Evolutionary conservation across 2,113 vertebrate genomes (phyloP).

Genomic region (Anhinga rufa): DNA sequence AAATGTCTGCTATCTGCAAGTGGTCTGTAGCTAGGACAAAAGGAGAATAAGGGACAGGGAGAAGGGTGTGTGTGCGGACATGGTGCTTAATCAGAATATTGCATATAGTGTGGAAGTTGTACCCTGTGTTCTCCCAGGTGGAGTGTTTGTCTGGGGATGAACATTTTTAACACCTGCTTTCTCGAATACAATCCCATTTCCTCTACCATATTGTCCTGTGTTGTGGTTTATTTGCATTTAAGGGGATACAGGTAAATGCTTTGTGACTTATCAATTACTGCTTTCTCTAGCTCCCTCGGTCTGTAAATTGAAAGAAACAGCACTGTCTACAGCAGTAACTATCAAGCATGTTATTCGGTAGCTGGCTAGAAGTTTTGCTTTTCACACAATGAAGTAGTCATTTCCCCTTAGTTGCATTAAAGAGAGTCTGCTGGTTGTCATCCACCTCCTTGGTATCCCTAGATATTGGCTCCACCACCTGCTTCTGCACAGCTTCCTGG

Average conservation of each 20-base stretch:
- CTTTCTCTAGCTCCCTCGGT: background rate
- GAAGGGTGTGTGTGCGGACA: background rate
- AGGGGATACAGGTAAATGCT: background rate
- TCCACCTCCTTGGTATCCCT: background rate
- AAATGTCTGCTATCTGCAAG: background rate
- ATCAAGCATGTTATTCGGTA: background rate
- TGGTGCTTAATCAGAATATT: background rate
- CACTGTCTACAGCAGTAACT: background rate
- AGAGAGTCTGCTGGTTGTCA: background rate
- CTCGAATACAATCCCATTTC: background rate
- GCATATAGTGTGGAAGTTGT: background rate
- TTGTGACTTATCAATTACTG: background rate
- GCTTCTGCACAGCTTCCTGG: background rate
- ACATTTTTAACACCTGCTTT: background rate
- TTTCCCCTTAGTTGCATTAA: background rate
- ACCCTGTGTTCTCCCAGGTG: background rate
- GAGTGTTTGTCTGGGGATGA: background rate
- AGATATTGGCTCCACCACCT: background rate
- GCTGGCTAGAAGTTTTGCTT: background rate
- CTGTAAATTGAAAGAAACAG: background rate
- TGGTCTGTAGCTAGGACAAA: background rate
- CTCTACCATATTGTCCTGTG: background rate
- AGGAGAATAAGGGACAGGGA: background rate
- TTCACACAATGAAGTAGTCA: background rate
- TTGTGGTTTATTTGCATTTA: background rate